Evolutionary conservation across 2,797 vertebrate genomes (phyloP).

Genomic region (Microchirus variegatus): DNA sequence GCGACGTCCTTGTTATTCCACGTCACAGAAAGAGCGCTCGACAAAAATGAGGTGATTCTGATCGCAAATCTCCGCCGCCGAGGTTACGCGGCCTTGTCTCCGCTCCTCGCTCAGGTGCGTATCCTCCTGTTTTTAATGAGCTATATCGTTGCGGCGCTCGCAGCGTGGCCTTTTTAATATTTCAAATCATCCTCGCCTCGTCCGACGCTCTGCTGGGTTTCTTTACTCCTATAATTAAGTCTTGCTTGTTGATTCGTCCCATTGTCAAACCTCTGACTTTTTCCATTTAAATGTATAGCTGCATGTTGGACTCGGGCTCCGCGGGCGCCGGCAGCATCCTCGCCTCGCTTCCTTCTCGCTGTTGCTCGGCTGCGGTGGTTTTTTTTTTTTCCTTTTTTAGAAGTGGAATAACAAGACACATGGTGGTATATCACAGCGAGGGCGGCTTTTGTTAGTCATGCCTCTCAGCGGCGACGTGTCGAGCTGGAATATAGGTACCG

Average conservation of each 20-base stretch:
- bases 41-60: constrained; percentile 48
- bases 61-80: constrained; percentile 50
- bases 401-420: constrained; percentile 32
- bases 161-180: constrained; percentile 74
- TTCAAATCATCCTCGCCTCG: constrained; percentile 51
- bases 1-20: constrained; percentile 49
- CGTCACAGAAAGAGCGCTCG: constrained; percentile 29
- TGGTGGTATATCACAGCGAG: neutral
- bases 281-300: constrained; percentile 22
- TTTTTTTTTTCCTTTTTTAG: no score
- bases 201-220: constrained; percentile 33
- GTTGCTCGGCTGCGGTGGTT: constrained; percentile 9
- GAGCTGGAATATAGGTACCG: constrained; percentile 26
- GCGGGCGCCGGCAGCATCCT: no score
- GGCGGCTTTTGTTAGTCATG: constrained; percentile 21
- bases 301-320: constrained; percentile 28
- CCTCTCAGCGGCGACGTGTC: constrained; percentile 31
- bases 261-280: constrained; percentile 39
- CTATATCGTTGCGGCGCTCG: constrained; percentile 70
- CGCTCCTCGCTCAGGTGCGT: constrained; percentile 61
- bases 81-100: constrained; percentile 63
- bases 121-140: constrained; percentile 83
- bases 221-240: constrained; percentile 59
- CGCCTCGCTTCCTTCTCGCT: neutral
- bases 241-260: constrained; percentile 28